A percentile compares a stretch with the other conserved stretches of the same genome.
Evolutionary conservation across 1,140 invertebrate species (phyloP).

Genomic region (Chrysomallon squamiferum): DNA sequence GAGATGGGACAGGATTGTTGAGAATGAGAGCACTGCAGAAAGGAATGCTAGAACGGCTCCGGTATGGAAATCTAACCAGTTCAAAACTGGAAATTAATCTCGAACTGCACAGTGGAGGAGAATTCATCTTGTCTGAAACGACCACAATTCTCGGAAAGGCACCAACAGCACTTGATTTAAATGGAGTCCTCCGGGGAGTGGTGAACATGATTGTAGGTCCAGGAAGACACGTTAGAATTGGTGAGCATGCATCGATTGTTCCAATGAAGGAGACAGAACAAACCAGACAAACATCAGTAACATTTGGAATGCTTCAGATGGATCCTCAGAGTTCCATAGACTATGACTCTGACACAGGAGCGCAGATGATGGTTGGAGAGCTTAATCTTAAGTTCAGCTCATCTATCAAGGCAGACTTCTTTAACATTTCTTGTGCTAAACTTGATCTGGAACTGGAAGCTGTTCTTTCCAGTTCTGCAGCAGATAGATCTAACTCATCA

Average conservation of each 20-base stretch:
- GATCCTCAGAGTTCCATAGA: conserved; percentile 42
- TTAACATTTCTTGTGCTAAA: conserved; percentile 40
- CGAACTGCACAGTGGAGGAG: conserved; percentile 46
- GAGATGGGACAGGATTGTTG: conserved; percentile 46
- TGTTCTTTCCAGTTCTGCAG: conserved; percentile 34
- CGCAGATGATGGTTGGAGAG: conserved; percentile 40
- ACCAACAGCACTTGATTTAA: conserved; percentile 35
- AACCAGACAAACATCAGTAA: conserved; percentile 28
- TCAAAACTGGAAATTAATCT: conserved; percentile 48
- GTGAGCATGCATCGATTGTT: conserved; percentile 38
- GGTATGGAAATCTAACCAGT: conserved; percentile 26
- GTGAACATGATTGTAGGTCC: conserved; percentile 42
- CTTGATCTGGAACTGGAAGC: conserved; percentile 44
- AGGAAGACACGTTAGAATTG: conserved; percentile 36
- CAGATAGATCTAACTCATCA: conserved; percentile 30
- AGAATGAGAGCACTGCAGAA: conserved; percentile 39
- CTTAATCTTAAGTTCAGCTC: conserved; percentile 42
- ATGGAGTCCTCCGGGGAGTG: conserved; percentile 44
- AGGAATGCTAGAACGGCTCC: conserved; percentile 40
- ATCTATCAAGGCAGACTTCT: conserved; percentile 39
- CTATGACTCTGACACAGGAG: conserved; percentile 45
- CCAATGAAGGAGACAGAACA: conserved; percentile 31
- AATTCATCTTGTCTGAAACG: conserved; percentile 47
- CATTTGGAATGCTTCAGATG: conserved; percentile 45
- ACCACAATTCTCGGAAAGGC: conserved; percentile 43